Percentiles rank a stretch among this genome's conserved stretches.
Evolutionary conservation across 2,797 vertebrate species (phyloP).

Genomic region (Sphenopsis melanotis): DNA sequence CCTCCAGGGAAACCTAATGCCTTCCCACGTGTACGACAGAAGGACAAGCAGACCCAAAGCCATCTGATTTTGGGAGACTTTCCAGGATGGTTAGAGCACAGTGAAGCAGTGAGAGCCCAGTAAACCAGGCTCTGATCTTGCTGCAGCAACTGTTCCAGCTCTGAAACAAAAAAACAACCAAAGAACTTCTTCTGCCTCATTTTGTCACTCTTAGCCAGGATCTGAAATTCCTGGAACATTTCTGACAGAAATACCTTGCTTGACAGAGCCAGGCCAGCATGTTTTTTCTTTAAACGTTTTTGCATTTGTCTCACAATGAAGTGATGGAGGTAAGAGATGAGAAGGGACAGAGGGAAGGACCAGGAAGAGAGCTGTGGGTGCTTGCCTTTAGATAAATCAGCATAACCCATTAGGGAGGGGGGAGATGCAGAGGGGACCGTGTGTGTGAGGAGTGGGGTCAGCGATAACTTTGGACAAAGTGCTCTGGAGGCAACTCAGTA

Average conservation of each 20-base stretch:
- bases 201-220: neutral
- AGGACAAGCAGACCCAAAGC: neutral
- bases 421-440: neutral
- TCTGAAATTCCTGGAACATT: neutral
- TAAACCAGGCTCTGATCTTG: neutral
- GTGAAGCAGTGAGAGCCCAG: neutral
- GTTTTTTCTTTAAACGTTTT: neutral
- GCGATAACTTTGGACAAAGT: neutral
- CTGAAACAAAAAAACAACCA: neutral
- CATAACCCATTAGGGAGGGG: neutral
- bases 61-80: neutral
- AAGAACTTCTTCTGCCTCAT: neutral
- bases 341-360: neutral
- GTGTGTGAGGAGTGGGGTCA: neutral
- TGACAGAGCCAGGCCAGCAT: neutral
- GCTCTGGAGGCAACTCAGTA: neutral
- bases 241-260: neutral
- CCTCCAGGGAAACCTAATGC: neutral
- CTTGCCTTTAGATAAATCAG: neutral
- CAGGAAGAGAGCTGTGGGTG: neutral
- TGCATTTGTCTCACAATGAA: neutral
- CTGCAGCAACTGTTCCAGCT: neutral
- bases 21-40: rapidly evolving
- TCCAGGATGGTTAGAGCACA: rapidly evolving
- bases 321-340: neutral